Evolutionary conservation across 2,797 vertebrate species (phyloP).

Genomic region (Sebastes alutus): DNA sequence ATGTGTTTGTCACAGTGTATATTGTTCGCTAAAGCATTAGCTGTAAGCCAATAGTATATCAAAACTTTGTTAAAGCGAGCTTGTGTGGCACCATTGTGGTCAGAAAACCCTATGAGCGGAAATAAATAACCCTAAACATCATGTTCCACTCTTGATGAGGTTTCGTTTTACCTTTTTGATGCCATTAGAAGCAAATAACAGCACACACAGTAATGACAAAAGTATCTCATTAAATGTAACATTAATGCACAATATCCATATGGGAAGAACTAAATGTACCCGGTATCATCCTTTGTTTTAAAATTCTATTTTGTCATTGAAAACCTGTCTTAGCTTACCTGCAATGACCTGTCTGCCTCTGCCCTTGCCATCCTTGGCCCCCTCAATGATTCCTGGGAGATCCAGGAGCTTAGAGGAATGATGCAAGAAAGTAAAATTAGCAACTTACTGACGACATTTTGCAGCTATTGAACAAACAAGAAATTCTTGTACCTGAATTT

Average conservation of each 20-base stretch:
- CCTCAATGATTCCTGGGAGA: conserved; percentile 98
- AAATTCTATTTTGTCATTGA: neutral
- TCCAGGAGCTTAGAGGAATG: conserved; percentile 88
- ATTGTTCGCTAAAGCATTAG: neutral
- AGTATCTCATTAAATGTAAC: neutral
- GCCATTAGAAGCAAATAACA: neutral
- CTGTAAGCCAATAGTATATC: neutral
- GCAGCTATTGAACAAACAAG: neutral
- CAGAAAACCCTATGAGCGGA: neutral
- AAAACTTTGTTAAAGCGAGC: neutral
- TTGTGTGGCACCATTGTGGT: neutral
- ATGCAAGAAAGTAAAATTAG: neutral
- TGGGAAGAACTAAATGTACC: neutral
- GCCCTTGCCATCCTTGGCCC: conserved; percentile 98
- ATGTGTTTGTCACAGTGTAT: neutral
- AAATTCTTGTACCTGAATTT: conserved; percentile 90
- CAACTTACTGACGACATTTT: neutral
- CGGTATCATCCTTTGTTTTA: neutral
- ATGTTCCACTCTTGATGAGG: neutral
- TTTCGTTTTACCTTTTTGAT: neutral
- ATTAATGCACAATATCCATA: neutral
- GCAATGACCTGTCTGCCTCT: conserved; percentile 97
- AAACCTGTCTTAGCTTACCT: conserved; percentile 78
- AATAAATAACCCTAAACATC: neutral
- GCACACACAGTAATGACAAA: neutral